phyloP scores from a whole-genome alignment of 1,140 invertebrate genomes.

The Atta colombica region DNA sequence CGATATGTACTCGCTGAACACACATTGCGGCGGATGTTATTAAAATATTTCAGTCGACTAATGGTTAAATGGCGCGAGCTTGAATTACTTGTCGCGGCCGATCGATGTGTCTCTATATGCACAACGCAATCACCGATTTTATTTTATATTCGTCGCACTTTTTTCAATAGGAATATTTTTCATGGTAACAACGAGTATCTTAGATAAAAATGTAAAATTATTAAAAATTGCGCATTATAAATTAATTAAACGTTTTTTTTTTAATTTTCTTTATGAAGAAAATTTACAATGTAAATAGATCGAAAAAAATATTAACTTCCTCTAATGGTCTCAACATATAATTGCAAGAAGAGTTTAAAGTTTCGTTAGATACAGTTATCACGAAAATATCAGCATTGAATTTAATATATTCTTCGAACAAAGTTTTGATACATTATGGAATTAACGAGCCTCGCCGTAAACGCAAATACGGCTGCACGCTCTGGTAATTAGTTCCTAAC shows the following conservation, averaged over 20 bases:
- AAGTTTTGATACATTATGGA: slow-evolving; percentile 45
- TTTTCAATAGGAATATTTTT: slow-evolving; percentile 37
- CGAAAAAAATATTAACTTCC: background rate
- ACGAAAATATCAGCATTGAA: slow-evolving; percentile 2
- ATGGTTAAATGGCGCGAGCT: slow-evolving; percentile 64
- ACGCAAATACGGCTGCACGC: slow-evolving; percentile 60
- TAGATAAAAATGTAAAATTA: background rate
- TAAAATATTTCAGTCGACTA: slow-evolving; percentile 62
- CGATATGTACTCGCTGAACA: slow-evolving; percentile 51
- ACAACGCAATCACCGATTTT: slow-evolving; percentile 28
- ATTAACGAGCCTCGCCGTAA: slow-evolving; percentile 58
- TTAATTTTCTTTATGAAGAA: background rate
- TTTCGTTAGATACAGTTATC: background rate
- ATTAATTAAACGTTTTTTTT: background rate
- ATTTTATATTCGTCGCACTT: slow-evolving; percentile 40
- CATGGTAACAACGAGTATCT: background rate
- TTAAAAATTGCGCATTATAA: background rate
- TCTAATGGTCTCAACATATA: background rate
- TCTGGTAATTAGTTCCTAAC: slow-evolving; percentile 64
- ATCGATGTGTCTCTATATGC: slow-evolving; percentile 46
- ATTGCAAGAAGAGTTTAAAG: background rate
- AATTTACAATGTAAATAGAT: background rate
- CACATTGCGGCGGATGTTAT: slow-evolving; percentile 61
- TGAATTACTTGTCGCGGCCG: slow-evolving; percentile 55
- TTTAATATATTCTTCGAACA: slow-evolving; percentile 46